Evolutionary conservation across 1,140 invertebrate species (phyloP), one percentile per base, ranked within the genome.

Genomic region (Drosophila mayri): DNA sequence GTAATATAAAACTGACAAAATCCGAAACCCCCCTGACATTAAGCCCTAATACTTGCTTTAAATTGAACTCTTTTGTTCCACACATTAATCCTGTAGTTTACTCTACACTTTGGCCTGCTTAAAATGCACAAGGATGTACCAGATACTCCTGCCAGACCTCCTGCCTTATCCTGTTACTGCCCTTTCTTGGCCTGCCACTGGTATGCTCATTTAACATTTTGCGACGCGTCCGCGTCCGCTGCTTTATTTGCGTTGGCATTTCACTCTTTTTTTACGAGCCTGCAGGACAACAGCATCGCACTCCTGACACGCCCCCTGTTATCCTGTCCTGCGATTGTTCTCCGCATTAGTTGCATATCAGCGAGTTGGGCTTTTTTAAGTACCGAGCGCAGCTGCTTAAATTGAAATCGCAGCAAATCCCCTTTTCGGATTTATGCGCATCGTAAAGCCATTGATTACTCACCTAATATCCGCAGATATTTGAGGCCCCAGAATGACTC

Each of bases 401-500:
- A 74, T 83, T 78, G 71, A 80, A 79, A 87, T 73, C 76, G 80
- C 78, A 65, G 67, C 47, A 2, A 5, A 5, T 14, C 22, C 28
- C 38, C 44, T 32, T 43, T 30, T 20, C 18, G 46, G 30, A 74
- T 81, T 82, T 75, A 62, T 57, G 60, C 30, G 35, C 20, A 18
- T 55, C 70, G 85, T 81, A 86, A 78, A 75, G 12, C 54, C 70
- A 81, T 81, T 86, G 76, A 79, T 74, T 81, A 92, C 90, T 92
- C 76, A 93, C 92, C 92, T 41, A 97, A 93, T 32, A 95, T 92
- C 68, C 94, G 94, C 32, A 97, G 93, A 62, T 95, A 95, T 59
- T 94, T 94, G 3, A 97, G 94, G 3, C 96, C 96, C 94, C 95
- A 97, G 91, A 97, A 97, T 11, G 96, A 96, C 81, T 96, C 95